A percentile compares a stretch with the other conserved stretches of the same genome.
Evolutionary conservation across 2,888 invertebrate genomes (phyloP).

Genomic region (Caenorhabditis zanzibari): DNA sequence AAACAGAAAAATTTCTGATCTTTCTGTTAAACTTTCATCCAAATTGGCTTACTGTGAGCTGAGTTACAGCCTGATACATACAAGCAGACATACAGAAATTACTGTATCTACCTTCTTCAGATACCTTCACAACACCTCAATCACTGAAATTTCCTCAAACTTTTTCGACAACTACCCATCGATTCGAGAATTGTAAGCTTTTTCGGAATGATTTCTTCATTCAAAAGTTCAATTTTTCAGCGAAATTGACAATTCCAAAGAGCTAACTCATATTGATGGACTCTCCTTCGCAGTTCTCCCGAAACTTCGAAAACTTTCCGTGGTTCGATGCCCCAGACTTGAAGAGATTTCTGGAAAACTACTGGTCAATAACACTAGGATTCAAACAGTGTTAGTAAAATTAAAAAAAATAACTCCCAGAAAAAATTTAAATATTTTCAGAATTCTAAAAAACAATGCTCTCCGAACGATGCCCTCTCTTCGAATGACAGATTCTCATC

Average conservation of each 20-base stretch:
- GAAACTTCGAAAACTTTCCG: slow-evolving; percentile 70
- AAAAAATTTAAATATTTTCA: slow-evolving; percentile 5
- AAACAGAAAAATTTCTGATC: no score
- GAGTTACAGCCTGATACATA: no score
- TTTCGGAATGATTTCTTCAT: neutral
- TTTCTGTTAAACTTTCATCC: no score
- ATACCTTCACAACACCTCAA: slow-evolving; percentile 73
- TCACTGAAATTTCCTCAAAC: slow-evolving; percentile 64
- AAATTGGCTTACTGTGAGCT: no score
- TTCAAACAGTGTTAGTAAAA: slow-evolving; percentile 74
- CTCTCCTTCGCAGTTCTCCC: slow-evolving; percentile 51
- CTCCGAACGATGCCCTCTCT: slow-evolving; percentile 62
- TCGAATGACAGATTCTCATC: slow-evolving; percentile 62
- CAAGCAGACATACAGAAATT: no score
- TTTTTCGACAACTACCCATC: slow-evolving; percentile 70
- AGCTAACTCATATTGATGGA: slow-evolving; percentile 67
- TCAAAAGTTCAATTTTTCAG: no score
- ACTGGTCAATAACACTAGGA: slow-evolving; percentile 69
- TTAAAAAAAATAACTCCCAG: neutral
- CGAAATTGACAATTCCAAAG: slow-evolving; percentile 62
- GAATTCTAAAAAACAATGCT: slow-evolving; percentile 64
- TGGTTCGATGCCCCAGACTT: slow-evolving; percentile 72
- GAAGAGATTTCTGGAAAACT: slow-evolving; percentile 72
- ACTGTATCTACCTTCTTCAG: slow-evolving; percentile 62
- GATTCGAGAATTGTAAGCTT: slow-evolving; percentile 76